Evolutionary conservation across 2,888 invertebrate genomes (phyloP).

Genomic region (Lymantria dispar): DNA sequence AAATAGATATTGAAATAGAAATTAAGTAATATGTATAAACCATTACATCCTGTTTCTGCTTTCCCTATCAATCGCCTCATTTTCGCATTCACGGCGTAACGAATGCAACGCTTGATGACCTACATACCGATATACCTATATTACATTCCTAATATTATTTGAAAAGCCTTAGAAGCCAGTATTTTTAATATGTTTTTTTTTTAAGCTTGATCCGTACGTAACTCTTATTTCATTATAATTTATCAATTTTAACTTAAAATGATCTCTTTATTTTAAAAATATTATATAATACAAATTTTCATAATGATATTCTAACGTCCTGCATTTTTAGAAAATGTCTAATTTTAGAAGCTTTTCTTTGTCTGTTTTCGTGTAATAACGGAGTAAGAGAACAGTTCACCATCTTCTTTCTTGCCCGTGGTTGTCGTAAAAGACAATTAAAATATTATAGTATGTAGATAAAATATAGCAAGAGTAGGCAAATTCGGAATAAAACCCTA

Average conservation of each 20-base stretch:
- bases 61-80: constrained; percentile 38
- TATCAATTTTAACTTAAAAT: neutral
- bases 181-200: neutral
- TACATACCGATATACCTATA: constrained; percentile 31
- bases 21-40: constrained; percentile 23
- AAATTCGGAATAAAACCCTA: no score
- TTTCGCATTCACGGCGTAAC: constrained; percentile 35
- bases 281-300: no score
- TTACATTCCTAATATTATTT: constrained; percentile 27
- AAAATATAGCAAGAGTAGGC: no score
- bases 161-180: constrained; percentile 17
- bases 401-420: no score
- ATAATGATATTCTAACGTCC: no score
- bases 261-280: neutral
- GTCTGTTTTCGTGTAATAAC: no score
- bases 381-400: no score
- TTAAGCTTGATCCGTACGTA: no score
- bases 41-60: constrained; percentile 36
- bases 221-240: neutral
- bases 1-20: constrained; percentile 18
- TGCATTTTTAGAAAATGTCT: no score
- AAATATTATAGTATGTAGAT: no score
- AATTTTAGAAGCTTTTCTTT: no score
- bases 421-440: no score
- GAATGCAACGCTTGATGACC: constrained; percentile 32